Evolutionary conservation across 2,888 invertebrate species (phyloP).

Genomic region (Limnephilus marmoratus): DNA sequence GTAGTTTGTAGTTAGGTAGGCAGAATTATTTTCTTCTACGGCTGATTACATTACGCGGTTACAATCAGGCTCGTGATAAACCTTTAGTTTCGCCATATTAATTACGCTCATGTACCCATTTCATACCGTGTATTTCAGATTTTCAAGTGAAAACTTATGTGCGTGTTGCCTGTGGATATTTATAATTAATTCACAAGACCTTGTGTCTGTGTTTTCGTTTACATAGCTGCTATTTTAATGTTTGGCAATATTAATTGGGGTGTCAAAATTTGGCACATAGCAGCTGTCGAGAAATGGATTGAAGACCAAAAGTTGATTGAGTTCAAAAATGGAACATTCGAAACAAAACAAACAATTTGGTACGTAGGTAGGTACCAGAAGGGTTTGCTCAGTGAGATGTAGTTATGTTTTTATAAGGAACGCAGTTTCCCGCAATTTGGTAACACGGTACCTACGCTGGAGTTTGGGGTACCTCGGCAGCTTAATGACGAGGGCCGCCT

Average conservation of each 20-base stretch:
- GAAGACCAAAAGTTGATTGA: background rate
- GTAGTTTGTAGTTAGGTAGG: conserved; percentile 33
- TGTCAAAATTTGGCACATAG: too few species aligned
- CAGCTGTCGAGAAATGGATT: background rate
- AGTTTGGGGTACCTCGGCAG: background rate
- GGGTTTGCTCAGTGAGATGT: background rate
- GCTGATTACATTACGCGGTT: conserved; percentile 27
- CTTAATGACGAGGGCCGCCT: background rate
- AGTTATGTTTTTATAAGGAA: too few species aligned
- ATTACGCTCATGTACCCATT: background rate
- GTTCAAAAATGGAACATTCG: background rate
- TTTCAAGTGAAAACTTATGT: background rate
- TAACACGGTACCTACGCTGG: background rate
- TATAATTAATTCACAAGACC: background rate
- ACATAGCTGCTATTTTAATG: too few species aligned
- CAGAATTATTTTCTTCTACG: conserved; percentile 8
- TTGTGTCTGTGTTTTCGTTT: background rate
- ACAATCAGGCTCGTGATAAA: conserved; percentile 18
- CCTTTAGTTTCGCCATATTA: conserved; percentile 6
- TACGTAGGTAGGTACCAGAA: too few species aligned
- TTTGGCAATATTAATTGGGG: too few species aligned
- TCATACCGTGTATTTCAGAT: background rate
- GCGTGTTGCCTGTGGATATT: too few species aligned
- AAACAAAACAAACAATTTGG: background rate
- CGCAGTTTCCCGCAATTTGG: background rate